A percentile compares a stretch with the other conserved stretches of the same genome.
phyloP scores from a whole-genome alignment of 2,113 vertebrate genomes.

The Pelecanoides urinatrix region DNA sequence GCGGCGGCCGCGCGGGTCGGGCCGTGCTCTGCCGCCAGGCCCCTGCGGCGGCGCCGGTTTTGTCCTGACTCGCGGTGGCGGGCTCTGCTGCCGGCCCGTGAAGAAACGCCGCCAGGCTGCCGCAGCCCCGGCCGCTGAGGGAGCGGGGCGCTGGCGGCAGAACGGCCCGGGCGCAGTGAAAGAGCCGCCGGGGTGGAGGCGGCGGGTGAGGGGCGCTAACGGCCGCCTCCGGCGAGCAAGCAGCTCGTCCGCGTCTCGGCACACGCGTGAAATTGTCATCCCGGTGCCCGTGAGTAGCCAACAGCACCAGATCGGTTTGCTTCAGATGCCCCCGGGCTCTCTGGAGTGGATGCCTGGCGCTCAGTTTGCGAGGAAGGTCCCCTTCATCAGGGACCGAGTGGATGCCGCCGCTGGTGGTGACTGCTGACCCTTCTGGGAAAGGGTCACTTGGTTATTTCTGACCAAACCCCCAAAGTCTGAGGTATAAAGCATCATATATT shows the following conservation, averaged over 20 bases:
- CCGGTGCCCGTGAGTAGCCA: not conserved
- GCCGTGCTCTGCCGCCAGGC: too few relatives aligned
- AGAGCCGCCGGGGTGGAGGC: too few relatives aligned
- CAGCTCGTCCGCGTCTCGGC: not conserved
- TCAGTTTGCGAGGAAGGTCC: not conserved
- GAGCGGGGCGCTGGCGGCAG: not conserved
- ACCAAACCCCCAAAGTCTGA: not conserved
- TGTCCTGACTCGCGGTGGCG: too few relatives aligned
- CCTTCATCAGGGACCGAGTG: not conserved
- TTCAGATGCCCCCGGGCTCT: too few relatives aligned
- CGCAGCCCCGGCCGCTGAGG: not conserved
- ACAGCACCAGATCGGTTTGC: rapidly evolving
- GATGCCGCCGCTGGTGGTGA: not conserved
- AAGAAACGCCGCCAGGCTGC: not conserved
- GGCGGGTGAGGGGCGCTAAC: not conserved
- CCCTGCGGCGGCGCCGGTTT: too few relatives aligned
- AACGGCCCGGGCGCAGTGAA: not conserved
- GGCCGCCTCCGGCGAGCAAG: not conserved
- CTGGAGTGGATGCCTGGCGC: not conserved
- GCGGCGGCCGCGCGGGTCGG: too few relatives aligned
- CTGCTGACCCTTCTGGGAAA: not conserved
- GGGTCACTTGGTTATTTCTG: not conserved
- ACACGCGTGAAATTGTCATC: rapidly evolving
- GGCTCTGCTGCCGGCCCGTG: not conserved
- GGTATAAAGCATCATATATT: not conserved